Conservation (phyloP, 1,140 invertebrate species). For the Drosophila leontia region DNA sequence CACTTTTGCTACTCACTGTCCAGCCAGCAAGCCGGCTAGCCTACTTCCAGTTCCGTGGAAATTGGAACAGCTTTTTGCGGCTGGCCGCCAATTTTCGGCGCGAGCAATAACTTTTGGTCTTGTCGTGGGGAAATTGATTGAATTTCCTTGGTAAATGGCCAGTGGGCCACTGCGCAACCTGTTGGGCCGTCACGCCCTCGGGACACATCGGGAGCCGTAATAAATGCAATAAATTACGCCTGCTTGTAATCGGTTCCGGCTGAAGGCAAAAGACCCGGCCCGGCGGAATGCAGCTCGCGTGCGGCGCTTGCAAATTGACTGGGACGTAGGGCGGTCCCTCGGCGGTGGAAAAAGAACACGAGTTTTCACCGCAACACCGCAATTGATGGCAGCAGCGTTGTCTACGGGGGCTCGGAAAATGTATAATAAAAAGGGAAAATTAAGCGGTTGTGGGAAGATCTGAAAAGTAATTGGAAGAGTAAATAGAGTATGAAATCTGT, state of each 20-base stretch:
- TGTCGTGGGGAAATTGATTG: constrained; percentile 57
- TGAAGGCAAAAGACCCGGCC: constrained; percentile 13
- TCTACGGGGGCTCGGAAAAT: constrained; percentile 1
- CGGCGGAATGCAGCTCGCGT: constrained; percentile 25
- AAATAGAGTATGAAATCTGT: constrained; percentile 1
- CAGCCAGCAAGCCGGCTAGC: constrained; percentile 52
- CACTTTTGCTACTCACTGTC: constrained; percentile 56
- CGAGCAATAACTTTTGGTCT: constrained; percentile 47
- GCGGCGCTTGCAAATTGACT: constrained; percentile 10
- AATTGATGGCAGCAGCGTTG: neutral
- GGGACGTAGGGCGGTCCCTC: constrained; percentile 15
- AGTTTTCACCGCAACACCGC: constrained; percentile 16
- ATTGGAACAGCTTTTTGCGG: constrained; percentile 43
- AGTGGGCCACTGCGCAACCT: constrained; percentile 32
- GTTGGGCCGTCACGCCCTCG: constrained; percentile 34
- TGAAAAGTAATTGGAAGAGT: neutral
- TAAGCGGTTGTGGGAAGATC: neutral
- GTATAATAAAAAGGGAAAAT: constrained; percentile 1
- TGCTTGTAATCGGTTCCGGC: constrained; percentile 32
- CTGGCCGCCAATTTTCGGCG: constrained; percentile 55
- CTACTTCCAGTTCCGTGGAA: constrained; percentile 60
- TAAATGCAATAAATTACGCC: constrained; percentile 43
- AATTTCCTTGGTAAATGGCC: constrained; percentile 38
- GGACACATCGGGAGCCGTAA: constrained; percentile 10
- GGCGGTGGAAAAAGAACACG: constrained; percentile 18